These are phyloP conservation scores for Cataglyphis livida DNA, from an alignment of 2,888 invertebrate species.

Conservation along the genomic window DNA sequence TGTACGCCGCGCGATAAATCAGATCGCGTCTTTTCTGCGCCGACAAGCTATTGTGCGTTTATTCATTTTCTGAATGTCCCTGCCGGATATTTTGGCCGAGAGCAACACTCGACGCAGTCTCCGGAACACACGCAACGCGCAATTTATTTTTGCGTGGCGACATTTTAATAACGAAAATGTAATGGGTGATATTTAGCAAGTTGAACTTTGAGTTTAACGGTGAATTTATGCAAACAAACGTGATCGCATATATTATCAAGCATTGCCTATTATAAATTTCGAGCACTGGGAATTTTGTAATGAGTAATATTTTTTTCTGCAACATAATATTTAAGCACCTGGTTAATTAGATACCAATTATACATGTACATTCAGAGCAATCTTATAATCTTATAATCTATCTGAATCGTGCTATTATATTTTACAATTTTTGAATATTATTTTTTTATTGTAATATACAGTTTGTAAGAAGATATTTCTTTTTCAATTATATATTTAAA, in stretches of 20 bases:
- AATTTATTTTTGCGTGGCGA: conserved; percentile 40
- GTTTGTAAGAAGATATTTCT: neutral
- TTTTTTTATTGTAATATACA: neutral
- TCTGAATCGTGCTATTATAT: neutral
- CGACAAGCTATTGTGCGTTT: conserved; percentile 53
- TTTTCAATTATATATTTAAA: neutral
- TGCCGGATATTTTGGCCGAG: conserved; percentile 46
- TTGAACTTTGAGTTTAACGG: conserved; percentile 21
- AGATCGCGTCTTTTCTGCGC: conserved; percentile 54
- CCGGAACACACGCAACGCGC: conserved; percentile 35
- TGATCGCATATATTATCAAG: neutral
- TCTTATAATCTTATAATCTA: neutral
- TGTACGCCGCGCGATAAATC: conserved; percentile 43
- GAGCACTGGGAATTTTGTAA: neutral
- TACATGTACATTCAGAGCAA: neutral
- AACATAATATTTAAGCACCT: neutral
- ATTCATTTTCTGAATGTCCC: conserved; percentile 48
- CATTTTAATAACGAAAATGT: conserved; percentile 44
- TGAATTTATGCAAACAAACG: neutral
- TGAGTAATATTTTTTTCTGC: neutral
- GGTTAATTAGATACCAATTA: neutral
- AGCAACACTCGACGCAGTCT: conserved; percentile 41
- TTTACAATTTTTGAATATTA: conserved; percentile 1
- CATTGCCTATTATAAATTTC: conserved; percentile 4
- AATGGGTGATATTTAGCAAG: conserved; percentile 32